Evolutionary conservation across 2,113 vertebrate genomes (phyloP).

Genomic region (Pomatostomus ruficeps): DNA sequence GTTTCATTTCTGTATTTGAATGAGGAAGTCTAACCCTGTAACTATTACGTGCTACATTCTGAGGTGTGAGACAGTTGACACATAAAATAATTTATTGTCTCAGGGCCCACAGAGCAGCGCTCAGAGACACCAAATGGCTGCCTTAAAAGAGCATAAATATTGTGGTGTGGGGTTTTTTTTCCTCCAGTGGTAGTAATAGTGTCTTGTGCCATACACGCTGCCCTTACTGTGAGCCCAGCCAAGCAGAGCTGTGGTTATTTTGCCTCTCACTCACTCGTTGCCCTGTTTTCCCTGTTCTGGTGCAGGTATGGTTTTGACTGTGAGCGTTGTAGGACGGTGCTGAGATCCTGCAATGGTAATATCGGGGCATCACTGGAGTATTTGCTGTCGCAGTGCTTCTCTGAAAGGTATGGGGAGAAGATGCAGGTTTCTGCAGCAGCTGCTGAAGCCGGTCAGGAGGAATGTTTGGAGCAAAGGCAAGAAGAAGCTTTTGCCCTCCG

Average conservation of each 20-base stretch:
- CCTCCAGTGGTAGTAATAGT: not conserved
- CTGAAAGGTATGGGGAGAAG: constrained; percentile 78
- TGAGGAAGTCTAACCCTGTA: not conserved
- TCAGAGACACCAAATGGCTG: not conserved
- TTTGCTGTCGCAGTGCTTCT: constrained; percentile 84
- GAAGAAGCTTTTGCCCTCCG: constrained; percentile 88
- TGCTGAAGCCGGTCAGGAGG: constrained; percentile 64
- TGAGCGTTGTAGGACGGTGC: constrained; percentile 77
- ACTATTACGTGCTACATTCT: not conserved
- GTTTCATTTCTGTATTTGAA: not conserved
- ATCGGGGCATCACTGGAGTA: constrained; percentile 86
- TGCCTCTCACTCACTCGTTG: not conserved
- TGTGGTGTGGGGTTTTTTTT: not conserved
- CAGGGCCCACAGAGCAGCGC: not conserved
- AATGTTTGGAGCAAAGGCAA: constrained; percentile 83
- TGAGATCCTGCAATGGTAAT: constrained; percentile 82
- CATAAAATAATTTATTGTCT: not conserved
- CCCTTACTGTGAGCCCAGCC: not conserved
- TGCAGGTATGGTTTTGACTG: constrained; percentile 89
- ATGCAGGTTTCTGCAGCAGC: constrained; percentile 64
- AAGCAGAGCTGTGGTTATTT: not conserved
- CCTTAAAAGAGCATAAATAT: not conserved
- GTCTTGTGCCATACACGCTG: not conserved
- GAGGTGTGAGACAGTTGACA: not conserved
- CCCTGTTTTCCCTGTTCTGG: not conserved